A percentile compares a stretch with the other conserved stretches of the same genome.
Evolutionary conservation across 2,797 vertebrate genomes (phyloP).

Genomic region (Garrulus glandarius): DNA sequence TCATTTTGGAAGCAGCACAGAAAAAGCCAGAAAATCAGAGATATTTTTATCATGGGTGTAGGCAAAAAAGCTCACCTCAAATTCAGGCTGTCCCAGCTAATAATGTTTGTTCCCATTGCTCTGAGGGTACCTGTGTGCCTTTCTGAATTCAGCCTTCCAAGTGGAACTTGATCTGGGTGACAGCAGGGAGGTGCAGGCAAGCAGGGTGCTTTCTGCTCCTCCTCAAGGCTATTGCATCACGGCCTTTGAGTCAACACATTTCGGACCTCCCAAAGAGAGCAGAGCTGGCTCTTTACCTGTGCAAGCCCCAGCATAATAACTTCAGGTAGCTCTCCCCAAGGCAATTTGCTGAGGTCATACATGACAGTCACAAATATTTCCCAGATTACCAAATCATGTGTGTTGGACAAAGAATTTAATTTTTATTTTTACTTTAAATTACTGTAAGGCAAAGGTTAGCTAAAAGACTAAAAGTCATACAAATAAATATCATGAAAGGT

Average conservation of each 20-base stretch:
- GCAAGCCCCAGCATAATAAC: background rate
- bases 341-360: background rate
- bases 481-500: background rate
- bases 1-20: background rate
- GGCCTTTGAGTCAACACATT: background rate
- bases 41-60: background rate
- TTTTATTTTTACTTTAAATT: background rate
- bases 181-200: background rate
- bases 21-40: background rate
- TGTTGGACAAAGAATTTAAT: background rate
- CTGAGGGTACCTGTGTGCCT: background rate
- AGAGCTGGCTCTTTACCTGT: background rate
- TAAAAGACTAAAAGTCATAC: background rate
- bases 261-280: constrained; percentile 51
- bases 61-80: background rate
- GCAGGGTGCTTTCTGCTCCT: background rate
- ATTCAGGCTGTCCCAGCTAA: background rate
- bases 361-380: background rate
- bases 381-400: background rate
- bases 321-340: background rate
- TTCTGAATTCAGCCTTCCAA: background rate
- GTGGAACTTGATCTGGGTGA: background rate
- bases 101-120: background rate
- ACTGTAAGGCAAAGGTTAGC: background rate
- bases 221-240: background rate